Percentiles rank a stretch among this genome's conserved stretches.
Evolutionary conservation across 2,888 invertebrate genomes (phyloP).

Genomic region (Seladonia tumulorum): DNA sequence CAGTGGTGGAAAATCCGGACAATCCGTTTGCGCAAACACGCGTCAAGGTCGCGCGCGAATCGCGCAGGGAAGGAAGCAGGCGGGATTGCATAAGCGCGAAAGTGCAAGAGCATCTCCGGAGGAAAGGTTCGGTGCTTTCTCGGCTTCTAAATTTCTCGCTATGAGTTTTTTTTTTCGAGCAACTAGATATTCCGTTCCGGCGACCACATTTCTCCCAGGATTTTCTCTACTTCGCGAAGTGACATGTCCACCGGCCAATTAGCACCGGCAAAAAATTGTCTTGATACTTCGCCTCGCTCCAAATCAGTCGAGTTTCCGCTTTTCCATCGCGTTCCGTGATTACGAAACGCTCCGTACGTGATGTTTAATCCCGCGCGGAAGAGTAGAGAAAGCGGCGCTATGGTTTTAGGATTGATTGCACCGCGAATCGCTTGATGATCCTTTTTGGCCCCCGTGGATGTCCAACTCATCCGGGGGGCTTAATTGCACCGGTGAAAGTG

Average conservation of each 20-base stretch:
- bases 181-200: neutral
- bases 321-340: neutral
- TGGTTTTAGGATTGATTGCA: neutral
- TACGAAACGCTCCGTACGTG: neutral
- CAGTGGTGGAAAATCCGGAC: neutral
- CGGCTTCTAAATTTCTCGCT: neutral
- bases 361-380: neutral
- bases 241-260: neutral
- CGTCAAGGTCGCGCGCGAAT: conserved; percentile 28
- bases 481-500: neutral
- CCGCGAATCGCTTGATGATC: neutral
- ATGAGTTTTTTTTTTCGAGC: too few relatives aligned
- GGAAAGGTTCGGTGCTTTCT: conserved; percentile 26
- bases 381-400: neutral
- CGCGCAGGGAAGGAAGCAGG: neutral
- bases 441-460: neutral
- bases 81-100: conserved; percentile 29
- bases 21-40: neutral
- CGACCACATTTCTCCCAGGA: too few relatives aligned
- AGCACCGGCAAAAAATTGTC: neutral
- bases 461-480: neutral
- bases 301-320: neutral
- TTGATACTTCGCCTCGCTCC: neutral
- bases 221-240: neutral
- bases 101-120: conserved; percentile 25